Percentiles rank a stretch among this genome's conserved stretches.
Evolutionary conservation across 2,888 invertebrate species (phyloP).

Genomic region (Alcis repandata): DNA sequence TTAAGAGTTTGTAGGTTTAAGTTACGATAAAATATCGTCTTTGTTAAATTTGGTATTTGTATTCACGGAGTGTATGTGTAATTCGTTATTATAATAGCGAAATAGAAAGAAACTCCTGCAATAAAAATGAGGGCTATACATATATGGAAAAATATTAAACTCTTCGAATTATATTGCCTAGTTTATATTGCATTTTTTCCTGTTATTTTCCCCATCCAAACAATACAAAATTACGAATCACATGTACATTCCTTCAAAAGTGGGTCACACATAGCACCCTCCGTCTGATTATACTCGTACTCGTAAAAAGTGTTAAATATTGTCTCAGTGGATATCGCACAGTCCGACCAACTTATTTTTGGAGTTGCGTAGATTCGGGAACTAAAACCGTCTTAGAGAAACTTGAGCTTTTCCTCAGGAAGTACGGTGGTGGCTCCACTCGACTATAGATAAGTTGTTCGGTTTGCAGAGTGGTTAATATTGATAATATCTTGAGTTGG

Average conservation of each 20-base stretch:
- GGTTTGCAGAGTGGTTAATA: conserved; percentile 27
- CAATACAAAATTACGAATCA: neutral
- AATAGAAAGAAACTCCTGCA: neutral
- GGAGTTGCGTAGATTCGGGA: conserved; percentile 6
- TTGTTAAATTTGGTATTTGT: neutral
- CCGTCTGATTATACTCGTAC: conserved; percentile 33
- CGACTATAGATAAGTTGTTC: neutral
- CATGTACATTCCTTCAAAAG: conserved; percentile 8
- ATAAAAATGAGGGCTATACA: too few relatives aligned
- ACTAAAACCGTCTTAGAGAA: neutral
- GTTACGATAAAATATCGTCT: neutral
- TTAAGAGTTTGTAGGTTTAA: conserved; percentile 3
- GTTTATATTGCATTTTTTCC: too few relatives aligned
- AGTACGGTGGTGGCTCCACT: neutral
- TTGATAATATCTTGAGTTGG: conserved; percentile 42
- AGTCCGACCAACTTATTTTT: neutral
- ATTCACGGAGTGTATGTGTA: neutral
- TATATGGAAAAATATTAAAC: too few relatives aligned
- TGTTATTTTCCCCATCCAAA: too few relatives aligned
- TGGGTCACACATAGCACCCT: conserved; percentile 27
- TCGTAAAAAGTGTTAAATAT: conserved; percentile 27
- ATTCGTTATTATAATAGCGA: neutral
- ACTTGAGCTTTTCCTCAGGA: neutral
- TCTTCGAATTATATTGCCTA: too few relatives aligned
- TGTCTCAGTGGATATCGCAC: neutral